Conservation (phyloP, 2,888 invertebrate genomes). For the Teinopalpus imperialis region DNA sequence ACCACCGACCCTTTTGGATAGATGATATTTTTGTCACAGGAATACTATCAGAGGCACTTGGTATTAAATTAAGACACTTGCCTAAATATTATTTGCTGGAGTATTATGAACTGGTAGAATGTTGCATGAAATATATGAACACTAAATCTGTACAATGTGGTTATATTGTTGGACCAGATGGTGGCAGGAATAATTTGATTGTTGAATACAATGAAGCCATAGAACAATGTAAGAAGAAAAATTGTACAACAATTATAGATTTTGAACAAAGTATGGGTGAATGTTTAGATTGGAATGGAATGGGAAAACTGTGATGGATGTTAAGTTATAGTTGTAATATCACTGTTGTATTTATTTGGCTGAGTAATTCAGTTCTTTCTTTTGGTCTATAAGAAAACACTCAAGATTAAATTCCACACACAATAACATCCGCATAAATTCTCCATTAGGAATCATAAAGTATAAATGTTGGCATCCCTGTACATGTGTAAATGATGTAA, state of each 20-base stretch:
- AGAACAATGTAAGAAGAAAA: slow-evolving; percentile 78
- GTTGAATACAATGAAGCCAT: slow-evolving; percentile 84
- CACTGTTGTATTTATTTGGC: no score
- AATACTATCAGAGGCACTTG: slow-evolving; percentile 83
- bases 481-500: no score
- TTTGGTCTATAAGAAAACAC: no score
- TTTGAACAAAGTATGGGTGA: slow-evolving; percentile 83
- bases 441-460: no score
- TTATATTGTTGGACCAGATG: slow-evolving; percentile 88
- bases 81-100: slow-evolving; percentile 84
- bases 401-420: no score
- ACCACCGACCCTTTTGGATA: slow-evolving; percentile 92
- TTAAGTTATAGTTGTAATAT: slow-evolving; percentile 10
- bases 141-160: slow-evolving; percentile 84
- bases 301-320: slow-evolving; percentile 40
- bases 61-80: slow-evolving; percentile 81
- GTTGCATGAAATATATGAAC: slow-evolving; percentile 85
- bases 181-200: slow-evolving; percentile 87
- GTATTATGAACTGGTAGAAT: slow-evolving; percentile 87
- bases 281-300: slow-evolving; percentile 59
- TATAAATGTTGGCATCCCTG: no score
- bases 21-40: slow-evolving; percentile 95
- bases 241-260: slow-evolving; percentile 79
- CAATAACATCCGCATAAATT: no score
- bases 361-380: no score